A percentile compares a stretch with the other conserved stretches of the same genome.
phyloP scores from a whole-genome alignment of 2,797 vertebrate species.

The Spatula versicolor region DNA sequence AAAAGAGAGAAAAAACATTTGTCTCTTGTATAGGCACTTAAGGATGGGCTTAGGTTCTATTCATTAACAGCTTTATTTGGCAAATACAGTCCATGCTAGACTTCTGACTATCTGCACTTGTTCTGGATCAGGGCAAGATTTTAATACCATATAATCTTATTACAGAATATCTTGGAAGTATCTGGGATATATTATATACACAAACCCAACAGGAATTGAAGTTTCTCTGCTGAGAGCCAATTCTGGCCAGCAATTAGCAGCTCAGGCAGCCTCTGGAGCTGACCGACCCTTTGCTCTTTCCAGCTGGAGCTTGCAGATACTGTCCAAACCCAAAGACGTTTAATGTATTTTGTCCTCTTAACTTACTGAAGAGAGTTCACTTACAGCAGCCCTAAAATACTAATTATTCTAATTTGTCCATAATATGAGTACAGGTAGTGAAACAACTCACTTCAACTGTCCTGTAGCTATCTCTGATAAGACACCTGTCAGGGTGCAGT shows the following conservation, averaged over 20 bases:
- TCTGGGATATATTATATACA: neutral
- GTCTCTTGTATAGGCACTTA: neutral
- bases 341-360: neutral
- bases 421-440: neutral
- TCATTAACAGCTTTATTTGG: neutral
- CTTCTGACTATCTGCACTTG: neutral
- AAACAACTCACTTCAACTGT: neutral
- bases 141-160: neutral
- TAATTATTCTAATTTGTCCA: neutral
- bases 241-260: neutral
- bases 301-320: neutral
- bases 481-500: neutral
- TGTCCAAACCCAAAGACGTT: neutral
- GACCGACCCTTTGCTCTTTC: rapidly evolving
- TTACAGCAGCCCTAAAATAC: neutral
- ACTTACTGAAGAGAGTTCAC: neutral
- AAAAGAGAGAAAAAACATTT: rapidly evolving
- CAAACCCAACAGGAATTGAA: neutral
- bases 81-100: rapidly evolving
- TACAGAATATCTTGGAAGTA: neutral
- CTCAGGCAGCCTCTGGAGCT: neutral
- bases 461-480: neutral
- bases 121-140: neutral
- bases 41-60: neutral
- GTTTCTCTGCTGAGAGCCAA: neutral